Base-by-base conservation (phyloP, 2,888 invertebrate genomes). In the Eupithecia pulchellata region DNA sequence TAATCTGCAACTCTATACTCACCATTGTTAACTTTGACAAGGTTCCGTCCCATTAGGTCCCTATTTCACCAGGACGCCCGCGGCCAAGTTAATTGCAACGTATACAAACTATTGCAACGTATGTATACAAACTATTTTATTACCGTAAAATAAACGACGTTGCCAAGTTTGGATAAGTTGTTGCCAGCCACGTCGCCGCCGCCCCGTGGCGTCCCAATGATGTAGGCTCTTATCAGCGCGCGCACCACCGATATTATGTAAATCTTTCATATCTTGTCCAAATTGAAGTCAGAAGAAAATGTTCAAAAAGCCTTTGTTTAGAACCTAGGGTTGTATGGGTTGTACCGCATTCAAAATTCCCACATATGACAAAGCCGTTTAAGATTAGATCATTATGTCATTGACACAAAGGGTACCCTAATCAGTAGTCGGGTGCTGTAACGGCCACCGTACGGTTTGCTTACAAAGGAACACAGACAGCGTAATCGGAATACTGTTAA, bases 301-400 rank as follows among this genome's bases (percentile, higher is more conserved):
- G 57, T 14, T 29, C 5, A 57, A 29, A 32, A 25, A n/a, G 20
- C 13, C 32, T 36, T 34, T 34, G 32, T 34, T 25, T 17, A 9
- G 61, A 32, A 32, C 14, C 32, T 36, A 66, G 65, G 72, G 72
- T 68, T 65, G 60, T 64, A 64, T 67, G 52, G 52, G 4, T 11
- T 52, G 62, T 72, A 67, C 69, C 72, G 67, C 39, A 63, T 63
- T 72, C 72, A 71, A 70, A 74, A 69, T 65, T 47, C 71, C 69
- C 73, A 39, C 68, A 72, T 30, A 60, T 76, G 69, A 74, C 76
- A 76, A 75, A 73, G 75, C 69, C 55, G 69, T 70, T 65, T 67
- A 73, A 77, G 77, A 82, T 83, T 79, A 82, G 76, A 83, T 78
- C 81, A 81, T 78, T 72, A 78, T 78, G 80, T 81, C 84, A 83